Evolutionary conservation across 2,888 invertebrate genomes (phyloP).

Genomic region (Synergus umbraculus): DNA sequence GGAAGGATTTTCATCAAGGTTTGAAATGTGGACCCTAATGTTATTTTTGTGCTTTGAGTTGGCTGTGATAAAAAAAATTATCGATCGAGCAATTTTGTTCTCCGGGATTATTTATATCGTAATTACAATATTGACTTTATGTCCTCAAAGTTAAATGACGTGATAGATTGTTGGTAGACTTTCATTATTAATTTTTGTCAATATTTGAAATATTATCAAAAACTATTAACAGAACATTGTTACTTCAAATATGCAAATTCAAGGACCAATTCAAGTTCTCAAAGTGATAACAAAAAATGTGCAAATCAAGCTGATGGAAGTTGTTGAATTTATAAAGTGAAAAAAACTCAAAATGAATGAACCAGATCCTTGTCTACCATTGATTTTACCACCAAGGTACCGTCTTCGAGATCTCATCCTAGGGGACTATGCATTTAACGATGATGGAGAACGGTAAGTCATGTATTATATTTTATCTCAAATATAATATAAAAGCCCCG

Average conservation of each 20-base stretch:
- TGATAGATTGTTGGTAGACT: too few relatives aligned
- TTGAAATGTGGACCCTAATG: neutral
- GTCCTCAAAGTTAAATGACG: too few relatives aligned
- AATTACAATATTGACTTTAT: too few relatives aligned
- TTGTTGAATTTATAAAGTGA: neutral
- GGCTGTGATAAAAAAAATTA: too few relatives aligned
- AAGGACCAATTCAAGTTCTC: neutral
- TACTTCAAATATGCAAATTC: too few relatives aligned
- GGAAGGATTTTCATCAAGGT: neutral
- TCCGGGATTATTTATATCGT: too few relatives aligned
- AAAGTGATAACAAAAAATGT: neutral
- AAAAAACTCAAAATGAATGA: conserved; percentile 68
- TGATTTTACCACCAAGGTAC: conserved; percentile 84
- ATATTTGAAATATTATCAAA: too few relatives aligned
- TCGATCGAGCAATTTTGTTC: too few relatives aligned
- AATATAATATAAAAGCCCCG: conserved; percentile 9
- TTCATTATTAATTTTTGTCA: too few relatives aligned
- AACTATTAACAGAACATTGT: too few relatives aligned
- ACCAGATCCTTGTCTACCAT: conserved; percentile 75
- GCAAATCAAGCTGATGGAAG: neutral
- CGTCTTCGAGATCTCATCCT: conserved; percentile 87
- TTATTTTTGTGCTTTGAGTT: neutral
- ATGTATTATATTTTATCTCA: conserved; percentile 40
- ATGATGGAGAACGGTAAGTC: conserved; percentile 87
- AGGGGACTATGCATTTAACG: conserved; percentile 87